phyloP scores from a whole-genome alignment of 1,140 invertebrate genomes.

The Papilio polyxenes region DNA sequence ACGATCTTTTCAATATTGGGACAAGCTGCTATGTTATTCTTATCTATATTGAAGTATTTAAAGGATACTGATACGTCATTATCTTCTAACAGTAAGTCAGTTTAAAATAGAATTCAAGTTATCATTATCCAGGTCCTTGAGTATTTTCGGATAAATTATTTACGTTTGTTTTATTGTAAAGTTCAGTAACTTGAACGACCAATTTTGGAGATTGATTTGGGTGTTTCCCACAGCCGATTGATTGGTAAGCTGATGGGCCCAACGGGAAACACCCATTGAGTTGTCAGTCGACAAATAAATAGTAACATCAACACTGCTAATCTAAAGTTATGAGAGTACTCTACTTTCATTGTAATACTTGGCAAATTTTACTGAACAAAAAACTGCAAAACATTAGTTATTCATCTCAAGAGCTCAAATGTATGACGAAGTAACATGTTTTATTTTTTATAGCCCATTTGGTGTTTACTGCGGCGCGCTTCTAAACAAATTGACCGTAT shows the following conservation, averaged over 20 bases:
- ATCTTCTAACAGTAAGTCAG: constrained; percentile 30
- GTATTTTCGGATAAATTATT: too few species aligned
- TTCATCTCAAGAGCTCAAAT: neutral
- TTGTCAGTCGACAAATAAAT: too few species aligned
- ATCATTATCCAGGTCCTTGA: neutral
- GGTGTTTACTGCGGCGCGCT: neutral
- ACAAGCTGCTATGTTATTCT: constrained; percentile 30
- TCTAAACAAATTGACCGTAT: constrained; percentile 11
- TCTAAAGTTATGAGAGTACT: neutral
- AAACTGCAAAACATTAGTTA: neutral
- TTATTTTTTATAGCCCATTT: constrained; percentile 14
- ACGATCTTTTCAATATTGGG: constrained; percentile 29
- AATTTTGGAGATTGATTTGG: neutral
- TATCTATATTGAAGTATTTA: constrained; percentile 34
- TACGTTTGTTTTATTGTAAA: too few species aligned
- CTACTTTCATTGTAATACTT: neutral
- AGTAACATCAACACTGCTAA: neutral
- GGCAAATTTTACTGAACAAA: neutral
- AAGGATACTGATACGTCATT: constrained; percentile 28
- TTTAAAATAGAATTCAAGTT: neutral
- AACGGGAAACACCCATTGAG: too few species aligned
- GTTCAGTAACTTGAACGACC: too few species aligned
- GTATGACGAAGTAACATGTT: constrained; percentile 4
- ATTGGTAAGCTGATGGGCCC: too few species aligned
- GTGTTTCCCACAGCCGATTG: too few species aligned